A percentile compares a stretch with the other conserved stretches of the same genome.
phyloP scores from a whole-genome alignment of 2,797 vertebrate species.

The Ispidina lecontei region DNA sequence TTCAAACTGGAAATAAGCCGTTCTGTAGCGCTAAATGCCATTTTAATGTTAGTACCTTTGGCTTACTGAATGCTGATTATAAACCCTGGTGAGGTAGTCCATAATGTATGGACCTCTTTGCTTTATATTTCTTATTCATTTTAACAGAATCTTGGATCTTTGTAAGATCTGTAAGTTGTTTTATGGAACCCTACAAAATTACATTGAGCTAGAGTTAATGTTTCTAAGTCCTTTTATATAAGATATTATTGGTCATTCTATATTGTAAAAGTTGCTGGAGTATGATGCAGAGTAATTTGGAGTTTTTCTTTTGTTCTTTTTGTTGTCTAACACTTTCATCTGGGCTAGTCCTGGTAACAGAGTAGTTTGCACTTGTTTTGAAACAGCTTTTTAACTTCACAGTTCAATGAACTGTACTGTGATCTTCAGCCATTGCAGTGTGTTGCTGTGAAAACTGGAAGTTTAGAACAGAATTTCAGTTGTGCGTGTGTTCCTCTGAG shows the following conservation, averaged over 20 bases:
- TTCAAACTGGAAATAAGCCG: neutral
- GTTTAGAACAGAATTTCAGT: neutral
- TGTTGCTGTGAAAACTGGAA: neutral
- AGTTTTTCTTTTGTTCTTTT: neutral
- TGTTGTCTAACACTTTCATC: neutral
- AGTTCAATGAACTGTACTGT: neutral
- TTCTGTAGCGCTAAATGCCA: rapidly evolving
- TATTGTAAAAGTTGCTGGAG: neutral
- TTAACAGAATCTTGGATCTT: neutral
- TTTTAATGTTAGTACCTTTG: neutral
- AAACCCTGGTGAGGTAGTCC: neutral
- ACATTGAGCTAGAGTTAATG: neutral
- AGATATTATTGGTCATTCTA: neutral
- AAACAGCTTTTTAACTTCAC: neutral
- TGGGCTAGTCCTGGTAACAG: neutral
- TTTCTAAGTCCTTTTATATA: neutral
- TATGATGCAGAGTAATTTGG: neutral
- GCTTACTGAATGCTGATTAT: too few relatives aligned
- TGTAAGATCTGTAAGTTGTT: neutral
- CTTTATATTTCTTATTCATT: neutral
- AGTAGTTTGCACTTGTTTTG: neutral
- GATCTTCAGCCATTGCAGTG: neutral
- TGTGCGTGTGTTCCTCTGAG: neutral
- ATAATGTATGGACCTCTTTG: neutral
- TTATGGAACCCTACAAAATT: neutral